Conservation (phyloP, 2,888 invertebrate genomes). For the Lithophane semibrunnea region DNA sequence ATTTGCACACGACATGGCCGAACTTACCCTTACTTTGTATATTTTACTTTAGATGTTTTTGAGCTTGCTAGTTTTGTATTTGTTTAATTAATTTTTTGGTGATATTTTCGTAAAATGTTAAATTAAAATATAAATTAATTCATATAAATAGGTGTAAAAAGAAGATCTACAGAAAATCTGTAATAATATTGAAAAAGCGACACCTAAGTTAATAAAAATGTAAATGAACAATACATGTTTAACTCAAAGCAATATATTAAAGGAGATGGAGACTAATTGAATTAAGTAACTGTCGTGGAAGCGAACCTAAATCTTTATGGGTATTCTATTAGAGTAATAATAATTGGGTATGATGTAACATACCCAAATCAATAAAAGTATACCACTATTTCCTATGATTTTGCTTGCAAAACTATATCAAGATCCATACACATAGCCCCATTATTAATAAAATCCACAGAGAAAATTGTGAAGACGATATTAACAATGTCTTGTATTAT, state of each 20-base stretch:
- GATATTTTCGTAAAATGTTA: neutral
- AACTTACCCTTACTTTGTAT: conserved; percentile 54
- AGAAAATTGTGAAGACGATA: conserved; percentile 30
- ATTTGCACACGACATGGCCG: conserved; percentile 85
- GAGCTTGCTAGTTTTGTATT: conserved; percentile 1
- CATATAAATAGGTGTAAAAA: neutral
- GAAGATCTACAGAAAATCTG: neutral
- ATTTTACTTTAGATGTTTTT: conserved; percentile 30
- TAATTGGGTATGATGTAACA: neutral
- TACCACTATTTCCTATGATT: neutral
- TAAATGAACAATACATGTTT: neutral
- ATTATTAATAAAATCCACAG: conserved; percentile 22
- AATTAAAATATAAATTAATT: neutral
- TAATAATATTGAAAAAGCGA: neutral
- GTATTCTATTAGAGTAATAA: neutral
- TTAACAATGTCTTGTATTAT: conserved; percentile 63
- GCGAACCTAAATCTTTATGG: too few species aligned
- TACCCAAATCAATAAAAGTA: neutral
- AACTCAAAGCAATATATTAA: neutral
- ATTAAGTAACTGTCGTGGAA: neutral
- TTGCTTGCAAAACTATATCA: neutral
- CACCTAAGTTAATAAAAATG: neutral
- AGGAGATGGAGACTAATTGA: neutral
- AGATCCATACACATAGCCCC: neutral
- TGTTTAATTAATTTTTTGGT: neutral